Conservation (phyloP, 2,113 vertebrate species). For the Chroicocephalus ridibundus region DNA sequence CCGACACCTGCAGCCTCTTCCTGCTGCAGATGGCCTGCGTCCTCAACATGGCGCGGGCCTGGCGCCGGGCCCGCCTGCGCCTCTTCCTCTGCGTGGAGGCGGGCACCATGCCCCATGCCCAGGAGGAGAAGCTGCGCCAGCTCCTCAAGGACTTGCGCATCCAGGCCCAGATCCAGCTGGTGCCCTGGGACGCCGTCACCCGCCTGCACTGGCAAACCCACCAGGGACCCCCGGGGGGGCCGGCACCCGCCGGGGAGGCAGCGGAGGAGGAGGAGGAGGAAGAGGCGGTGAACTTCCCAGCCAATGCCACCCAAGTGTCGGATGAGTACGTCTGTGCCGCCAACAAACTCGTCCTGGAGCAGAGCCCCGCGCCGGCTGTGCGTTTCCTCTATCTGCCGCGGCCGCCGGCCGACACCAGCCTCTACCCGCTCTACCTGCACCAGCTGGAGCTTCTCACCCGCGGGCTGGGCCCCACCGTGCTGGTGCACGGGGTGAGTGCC, state of each 20-base stretch:
- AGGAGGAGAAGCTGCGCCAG: constrained; percentile 84
- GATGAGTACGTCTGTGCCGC: constrained; percentile 84
- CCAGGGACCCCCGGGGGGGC: neutral
- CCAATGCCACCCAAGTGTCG: constrained; percentile 79
- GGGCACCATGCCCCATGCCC: constrained; percentile 76
- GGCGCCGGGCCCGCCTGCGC: constrained; percentile 82
- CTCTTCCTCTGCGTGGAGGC: constrained; percentile 90
- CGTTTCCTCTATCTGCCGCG: constrained; percentile 89
- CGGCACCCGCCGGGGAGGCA: neutral
- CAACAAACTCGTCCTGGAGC: constrained; percentile 82
- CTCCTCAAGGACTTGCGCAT: constrained; percentile 87
- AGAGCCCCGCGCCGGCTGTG: constrained; percentile 74
- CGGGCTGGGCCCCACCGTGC: constrained; percentile 86
- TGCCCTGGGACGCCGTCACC: constrained; percentile 86
- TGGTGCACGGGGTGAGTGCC: constrained; percentile 88
- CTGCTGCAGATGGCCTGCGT: constrained; percentile 91
- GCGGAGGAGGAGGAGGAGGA: constrained; percentile 36
- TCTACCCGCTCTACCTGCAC: constrained; percentile 82
- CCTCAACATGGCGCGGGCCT: constrained; percentile 86
- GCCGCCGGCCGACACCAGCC: constrained; percentile 83
- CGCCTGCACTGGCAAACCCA: constrained; percentile 87
- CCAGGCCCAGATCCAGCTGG: constrained; percentile 80
- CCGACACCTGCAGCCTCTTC: constrained; percentile 90
- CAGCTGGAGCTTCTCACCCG: constrained; percentile 87
- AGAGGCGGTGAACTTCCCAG: constrained; percentile 77